Evolutionary conservation across 2,113 vertebrate species (phyloP), one percentile per base, ranked within the genome.

Genomic region (Tricholaema leucomelas): DNA sequence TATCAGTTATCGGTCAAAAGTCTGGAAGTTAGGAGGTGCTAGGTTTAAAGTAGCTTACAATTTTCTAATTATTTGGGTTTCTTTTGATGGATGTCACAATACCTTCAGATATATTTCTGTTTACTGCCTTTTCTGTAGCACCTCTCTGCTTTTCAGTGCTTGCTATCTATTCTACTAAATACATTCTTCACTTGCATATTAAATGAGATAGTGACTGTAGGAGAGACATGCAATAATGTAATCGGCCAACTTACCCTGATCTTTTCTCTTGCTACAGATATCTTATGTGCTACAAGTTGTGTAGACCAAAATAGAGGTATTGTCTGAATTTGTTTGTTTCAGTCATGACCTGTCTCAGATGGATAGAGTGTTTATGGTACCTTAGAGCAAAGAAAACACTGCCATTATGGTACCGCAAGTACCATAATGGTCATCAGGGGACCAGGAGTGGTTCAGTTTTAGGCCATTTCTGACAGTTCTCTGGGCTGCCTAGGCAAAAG

Each of bases 371-470:
- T 35, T 59, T 28, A 30, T 42, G 38, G 23, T 33, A 25, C 19
- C 40, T 70, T 19, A 66, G 69, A 25, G 56, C 3, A 24, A 8
- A 19, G 27, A 52, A 59, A 77, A 19, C 16, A 27, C 28, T 9
- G 6, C 25, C 6, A 2, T 33, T 27, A 3, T 0, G 2, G 35
- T 24, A 27, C 20, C 33, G 55, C 8, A 21, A 42, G 28, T 48
- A 15, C 46, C 30, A 50, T 24, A 50, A 50, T 65, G 44, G 6
- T n/a, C 66, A 35, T n/a, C 38, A 56, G 48, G 27, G n/a, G 5
- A 60, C 20, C 9, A 16, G 38, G 9, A 46, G 27, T 17, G 17
- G 15, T 66, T 59, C 46, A 42, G 38, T 33, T 95, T 86, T 52
- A 60, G 36, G 11, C 14, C 9, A 8, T 30, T 71, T 67, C 60